Evolutionary conservation across 2,797 vertebrate genomes (phyloP).

Genomic region (Falco naumanni): DNA sequence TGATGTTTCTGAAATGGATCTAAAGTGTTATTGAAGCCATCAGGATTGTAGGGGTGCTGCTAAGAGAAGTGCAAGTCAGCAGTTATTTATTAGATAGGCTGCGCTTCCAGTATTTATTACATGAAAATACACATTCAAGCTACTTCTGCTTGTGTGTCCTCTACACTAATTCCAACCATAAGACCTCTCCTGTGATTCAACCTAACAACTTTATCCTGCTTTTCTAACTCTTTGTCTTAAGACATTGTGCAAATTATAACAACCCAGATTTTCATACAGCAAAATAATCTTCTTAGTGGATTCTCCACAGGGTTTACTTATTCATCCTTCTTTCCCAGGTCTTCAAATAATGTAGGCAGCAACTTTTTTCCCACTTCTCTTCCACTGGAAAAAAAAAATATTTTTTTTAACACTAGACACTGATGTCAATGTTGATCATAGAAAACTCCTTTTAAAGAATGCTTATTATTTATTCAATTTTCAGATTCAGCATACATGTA

Average conservation of each 20-base stretch:
- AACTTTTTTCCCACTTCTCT: background rate
- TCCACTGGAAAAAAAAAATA: background rate
- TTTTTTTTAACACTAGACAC: background rate
- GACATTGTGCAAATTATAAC: background rate
- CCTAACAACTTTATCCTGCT: background rate
- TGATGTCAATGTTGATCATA: background rate
- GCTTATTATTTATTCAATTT: conserved; percentile 20
- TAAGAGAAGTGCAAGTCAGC: background rate
- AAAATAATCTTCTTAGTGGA: conserved; percentile 50
- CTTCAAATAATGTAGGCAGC: background rate
- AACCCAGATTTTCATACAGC: background rate
- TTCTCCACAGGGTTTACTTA: conserved; percentile 35
- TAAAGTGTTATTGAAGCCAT: background rate
- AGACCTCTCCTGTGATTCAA: background rate
- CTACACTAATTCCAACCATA: background rate
- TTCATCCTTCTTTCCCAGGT: background rate
- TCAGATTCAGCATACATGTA: background rate
- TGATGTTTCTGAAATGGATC: conserved; percentile 29
- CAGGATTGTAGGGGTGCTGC: background rate
- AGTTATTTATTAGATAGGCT: background rate
- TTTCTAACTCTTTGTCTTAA: conserved; percentile 2
- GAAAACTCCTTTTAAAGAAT: conserved; percentile 26
- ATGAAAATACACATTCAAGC: background rate
- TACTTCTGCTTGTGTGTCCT: background rate
- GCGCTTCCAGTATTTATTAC: background rate